phyloP scores from a whole-genome alignment of 2,797 vertebrate species.

The Anisognathus igniventris region DNA sequence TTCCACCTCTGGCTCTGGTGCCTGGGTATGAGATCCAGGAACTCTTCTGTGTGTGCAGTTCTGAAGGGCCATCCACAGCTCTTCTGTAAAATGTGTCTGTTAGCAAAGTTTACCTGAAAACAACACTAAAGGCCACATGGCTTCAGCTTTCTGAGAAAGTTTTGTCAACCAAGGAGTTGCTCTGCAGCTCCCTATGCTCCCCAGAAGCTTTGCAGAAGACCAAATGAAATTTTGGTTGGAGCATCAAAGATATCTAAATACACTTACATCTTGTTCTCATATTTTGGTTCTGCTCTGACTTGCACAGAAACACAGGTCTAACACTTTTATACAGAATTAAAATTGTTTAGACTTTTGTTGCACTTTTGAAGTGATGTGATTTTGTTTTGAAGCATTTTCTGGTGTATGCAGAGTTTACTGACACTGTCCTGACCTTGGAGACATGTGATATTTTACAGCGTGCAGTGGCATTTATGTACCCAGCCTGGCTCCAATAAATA shows the following conservation, averaged over 20 bases:
- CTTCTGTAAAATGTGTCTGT: not conserved
- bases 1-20: not conserved
- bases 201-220: not conserved
- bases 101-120: not conserved
- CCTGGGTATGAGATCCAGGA: not conserved
- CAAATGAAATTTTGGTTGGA: not conserved
- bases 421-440: constrained; percentile 20
- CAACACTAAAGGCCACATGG: not conserved
- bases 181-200: not conserved
- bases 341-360: not conserved
- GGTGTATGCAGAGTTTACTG: not conserved
- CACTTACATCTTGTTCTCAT: not conserved
- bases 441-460: constrained; percentile 41
- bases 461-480: constrained; percentile 61
- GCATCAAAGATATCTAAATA: not conserved
- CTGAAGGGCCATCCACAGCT: not conserved
- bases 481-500: constrained; percentile 53
- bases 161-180: not conserved
- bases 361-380: not conserved
- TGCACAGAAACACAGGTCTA: not conserved
- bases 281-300: not conserved
- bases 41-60: not conserved
- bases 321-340: not conserved
- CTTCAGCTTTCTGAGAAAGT: not conserved
- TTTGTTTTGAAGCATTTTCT: not conserved